Evolutionary conservation across 1,140 invertebrate species (phyloP), one percentile per base, ranked within the genome.

Genomic region (Pissodes strobi): DNA sequence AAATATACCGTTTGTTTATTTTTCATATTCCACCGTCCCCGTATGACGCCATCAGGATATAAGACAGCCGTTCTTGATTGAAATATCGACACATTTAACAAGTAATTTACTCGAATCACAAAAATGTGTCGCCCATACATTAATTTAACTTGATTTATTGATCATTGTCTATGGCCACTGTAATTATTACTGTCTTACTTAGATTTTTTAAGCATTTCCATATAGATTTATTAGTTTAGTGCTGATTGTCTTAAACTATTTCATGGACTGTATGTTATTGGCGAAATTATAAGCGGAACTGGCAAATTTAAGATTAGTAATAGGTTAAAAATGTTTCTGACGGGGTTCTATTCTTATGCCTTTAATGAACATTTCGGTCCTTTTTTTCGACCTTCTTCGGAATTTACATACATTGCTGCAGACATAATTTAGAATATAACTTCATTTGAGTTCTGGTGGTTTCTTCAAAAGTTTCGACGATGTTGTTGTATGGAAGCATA

Each of bases 101-200:
- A 45, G 41, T 18, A 15, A 45, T 45, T 45, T 19, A 45, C 19
- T 45, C 19, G 25, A 45, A 15, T 8, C 12, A 45, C 41, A 45
- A 45, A 21, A 45, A 45, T 45, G 41, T 10, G 41, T 21, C 41
- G 19, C 2, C 9, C 18, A 19, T 45, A 19, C 6, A 45, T 45
- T 45, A 19, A 45, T 45, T 45, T 45, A 45, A 18, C 9, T 45
- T 45, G 41, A 45, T 45, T 45, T 45, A 45, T 45, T 45, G 41
- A 19, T 2, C 17, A 45, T 45, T 45, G 41, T 45, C 41, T 45
- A 19, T 45, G 41, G 41, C 41, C 41, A 45, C 41, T 21, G 41
- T 45, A 45, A 45, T 41, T 41, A 17, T 15, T 41, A 13, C 15
- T 41, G n/a, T 41, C 38, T 1, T 1, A 6, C 1, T n/a, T 19